These are phyloP conservation scores for Copidosoma floridanum DNA, from an alignment of 1,140 invertebrate genomes.

Conservation along the genomic window DNA sequence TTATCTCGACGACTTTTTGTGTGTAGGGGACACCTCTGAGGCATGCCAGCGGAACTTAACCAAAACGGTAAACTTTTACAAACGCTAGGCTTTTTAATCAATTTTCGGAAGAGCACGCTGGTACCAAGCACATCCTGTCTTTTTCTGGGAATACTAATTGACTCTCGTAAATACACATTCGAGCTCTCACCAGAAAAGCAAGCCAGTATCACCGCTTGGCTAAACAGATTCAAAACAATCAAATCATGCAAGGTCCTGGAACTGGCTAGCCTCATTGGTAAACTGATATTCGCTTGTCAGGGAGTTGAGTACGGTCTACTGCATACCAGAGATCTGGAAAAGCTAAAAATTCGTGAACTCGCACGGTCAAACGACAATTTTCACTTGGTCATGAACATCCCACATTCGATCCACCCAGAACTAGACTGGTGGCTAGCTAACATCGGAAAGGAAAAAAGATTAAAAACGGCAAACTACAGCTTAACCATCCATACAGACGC, in stretches of 20 bases:
- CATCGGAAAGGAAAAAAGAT: not conserved
- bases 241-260: not conserved
- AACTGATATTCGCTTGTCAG: not conserved
- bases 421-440: conserved; percentile 22
- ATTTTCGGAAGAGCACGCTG: not conserved
- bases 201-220: not conserved
- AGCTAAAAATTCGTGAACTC: not conserved
- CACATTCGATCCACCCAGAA: conserved; percentile 10
- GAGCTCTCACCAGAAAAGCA: conserved; percentile 21
- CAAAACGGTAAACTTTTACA: not conserved
- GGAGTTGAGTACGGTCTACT: not conserved
- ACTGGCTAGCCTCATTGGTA: not conserved
- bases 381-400: conserved; percentile 11
- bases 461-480: not conserved
- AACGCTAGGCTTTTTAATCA: not conserved
- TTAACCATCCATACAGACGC: conserved; percentile 22
- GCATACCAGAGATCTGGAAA: not conserved
- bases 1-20: not conserved
- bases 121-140: not conserved
- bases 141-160: not conserved
- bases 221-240: conserved; percentile 6
- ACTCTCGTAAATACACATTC: not conserved
- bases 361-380: conserved; percentile 8
- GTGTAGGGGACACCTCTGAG: not conserved
- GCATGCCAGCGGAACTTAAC: not conserved